These are phyloP conservation scores for Rhyacophila brunnea DNA, from an alignment of 1,140 invertebrate genomes.

Conservation along the genomic window DNA sequence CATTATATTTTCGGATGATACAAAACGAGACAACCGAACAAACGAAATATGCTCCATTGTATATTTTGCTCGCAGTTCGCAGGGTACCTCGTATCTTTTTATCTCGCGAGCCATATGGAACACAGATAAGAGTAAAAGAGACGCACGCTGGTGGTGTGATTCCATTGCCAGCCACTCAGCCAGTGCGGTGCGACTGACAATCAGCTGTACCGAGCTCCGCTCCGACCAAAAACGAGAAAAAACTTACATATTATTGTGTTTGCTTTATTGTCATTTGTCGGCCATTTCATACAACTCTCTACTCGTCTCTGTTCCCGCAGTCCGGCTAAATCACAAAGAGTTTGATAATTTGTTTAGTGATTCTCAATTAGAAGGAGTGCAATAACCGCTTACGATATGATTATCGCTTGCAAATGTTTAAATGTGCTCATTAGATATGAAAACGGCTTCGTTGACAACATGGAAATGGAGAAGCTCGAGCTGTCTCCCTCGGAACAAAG, in stretches of 20 bases:
- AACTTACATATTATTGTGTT: conserved; percentile 10
- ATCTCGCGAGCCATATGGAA: too few relatives aligned
- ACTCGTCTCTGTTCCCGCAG: conserved; percentile 4
- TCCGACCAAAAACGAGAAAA: conserved; percentile 18
- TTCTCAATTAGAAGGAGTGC: conserved; percentile 19
- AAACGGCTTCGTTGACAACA: conserved; percentile 43
- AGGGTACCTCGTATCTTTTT: too few relatives aligned
- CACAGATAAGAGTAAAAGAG: too few relatives aligned
- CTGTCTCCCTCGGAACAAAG: conserved; percentile 52
- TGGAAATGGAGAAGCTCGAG: conserved; percentile 48
- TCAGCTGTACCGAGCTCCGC: conserved; percentile 20
- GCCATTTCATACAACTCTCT: conserved; percentile 13
- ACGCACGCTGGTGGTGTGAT: too few relatives aligned
- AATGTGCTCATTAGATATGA: conserved; percentile 50
- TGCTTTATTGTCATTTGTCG: conserved; percentile 24
- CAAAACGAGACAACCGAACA: too few relatives aligned
- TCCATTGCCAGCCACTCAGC: too few relatives aligned
- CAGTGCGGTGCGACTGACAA: conserved; percentile 19
- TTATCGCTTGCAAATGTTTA: conserved; percentile 49
- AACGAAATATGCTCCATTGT: too few relatives aligned
- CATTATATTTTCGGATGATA: too few relatives aligned
- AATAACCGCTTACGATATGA: conserved; percentile 24
- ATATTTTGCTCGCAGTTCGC: too few relatives aligned
- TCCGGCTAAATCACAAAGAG: conserved; percentile 20
- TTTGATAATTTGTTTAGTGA: conserved; percentile 26